Base-by-base conservation (phyloP, 2,113 vertebrate species). In the Sander vitreus region DNA sequence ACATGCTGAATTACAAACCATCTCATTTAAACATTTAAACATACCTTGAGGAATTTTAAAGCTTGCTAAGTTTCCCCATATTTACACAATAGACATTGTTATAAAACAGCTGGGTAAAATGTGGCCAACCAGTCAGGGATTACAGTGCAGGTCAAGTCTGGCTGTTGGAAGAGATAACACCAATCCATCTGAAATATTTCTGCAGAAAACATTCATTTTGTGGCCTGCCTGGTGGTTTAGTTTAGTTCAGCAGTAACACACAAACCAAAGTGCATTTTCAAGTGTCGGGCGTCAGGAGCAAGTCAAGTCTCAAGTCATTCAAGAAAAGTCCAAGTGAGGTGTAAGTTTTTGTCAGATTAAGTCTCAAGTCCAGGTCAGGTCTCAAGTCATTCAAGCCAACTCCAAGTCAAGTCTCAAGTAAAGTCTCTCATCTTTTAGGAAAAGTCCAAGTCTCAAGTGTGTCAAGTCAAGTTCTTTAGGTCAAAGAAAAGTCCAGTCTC, bases 1-100 rank as follows among this genome's bases (percentile, higher is more conserved):
- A 66, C 43, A 65, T 47, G 25, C 55, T 51, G 50, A 80, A 65
- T 79, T 59, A 72, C 81, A 79, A 76, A 83, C 21, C 54, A 21
- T 66, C 16, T 81, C 48, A 19, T 80, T 30, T 71, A 63, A 78
- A 81, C 68, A 67, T 51, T 11, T 50, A 66, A 85, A 59, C 67
- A 73, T 59, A 76, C 55, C 18, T 9, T 6, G 7, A 55, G 18
- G 36, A 54, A 66, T 48, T 54, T 23, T n/a, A 43, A 65, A 0
- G 55, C 27, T 54, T 45, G 10, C 50, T 36, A 16, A 73, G 64
- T 50, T 66, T 62, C 15, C 66, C 72, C 43, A 9, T 81, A 33
- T 65, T 75, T 83, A 83, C 47, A 36, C 25, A 11, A 23, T 14
- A 15, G 21, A 47, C 30, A 21, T 30, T 50, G 7, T 63, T 78